These are phyloP conservation scores for Vultur gryphus DNA, from an alignment of 2,797 vertebrate genomes.

Conservation along the genomic window DNA sequence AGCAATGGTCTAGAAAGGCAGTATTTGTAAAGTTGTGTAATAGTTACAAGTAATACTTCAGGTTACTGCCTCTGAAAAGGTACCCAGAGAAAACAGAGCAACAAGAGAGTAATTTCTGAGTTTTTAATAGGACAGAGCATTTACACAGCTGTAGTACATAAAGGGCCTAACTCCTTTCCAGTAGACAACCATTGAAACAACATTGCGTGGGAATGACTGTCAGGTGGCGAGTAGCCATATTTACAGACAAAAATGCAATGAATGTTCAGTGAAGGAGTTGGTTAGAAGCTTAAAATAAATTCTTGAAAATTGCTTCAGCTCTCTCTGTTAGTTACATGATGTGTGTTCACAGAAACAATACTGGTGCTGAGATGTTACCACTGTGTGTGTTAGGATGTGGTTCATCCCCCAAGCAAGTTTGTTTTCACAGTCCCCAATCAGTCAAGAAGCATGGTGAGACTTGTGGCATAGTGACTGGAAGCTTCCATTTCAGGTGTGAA, in stretches of 20 bases:
- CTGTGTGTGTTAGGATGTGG: neutral
- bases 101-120: neutral
- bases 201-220: neutral
- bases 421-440: neutral
- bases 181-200: neutral
- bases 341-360: neutral
- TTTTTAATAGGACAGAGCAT: neutral
- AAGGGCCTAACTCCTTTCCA: neutral
- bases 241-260: neutral
- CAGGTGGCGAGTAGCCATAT: neutral
- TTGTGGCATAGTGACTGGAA: neutral
- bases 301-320: neutral
- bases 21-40: neutral
- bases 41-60: neutral
- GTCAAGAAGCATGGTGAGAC: accelerated
- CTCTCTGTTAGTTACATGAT: accelerated
- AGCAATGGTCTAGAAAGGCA: neutral
- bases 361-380: neutral
- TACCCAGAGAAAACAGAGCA: neutral
- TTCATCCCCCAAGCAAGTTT: neutral
- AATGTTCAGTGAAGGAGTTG: neutral
- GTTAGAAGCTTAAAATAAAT: neutral
- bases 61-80: neutral
- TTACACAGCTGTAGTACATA: neutral
- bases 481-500: neutral